phyloP scores from a whole-genome alignment of 53 echinoderm and acorn worm genomes.

The Arbacia lixula region DNA sequence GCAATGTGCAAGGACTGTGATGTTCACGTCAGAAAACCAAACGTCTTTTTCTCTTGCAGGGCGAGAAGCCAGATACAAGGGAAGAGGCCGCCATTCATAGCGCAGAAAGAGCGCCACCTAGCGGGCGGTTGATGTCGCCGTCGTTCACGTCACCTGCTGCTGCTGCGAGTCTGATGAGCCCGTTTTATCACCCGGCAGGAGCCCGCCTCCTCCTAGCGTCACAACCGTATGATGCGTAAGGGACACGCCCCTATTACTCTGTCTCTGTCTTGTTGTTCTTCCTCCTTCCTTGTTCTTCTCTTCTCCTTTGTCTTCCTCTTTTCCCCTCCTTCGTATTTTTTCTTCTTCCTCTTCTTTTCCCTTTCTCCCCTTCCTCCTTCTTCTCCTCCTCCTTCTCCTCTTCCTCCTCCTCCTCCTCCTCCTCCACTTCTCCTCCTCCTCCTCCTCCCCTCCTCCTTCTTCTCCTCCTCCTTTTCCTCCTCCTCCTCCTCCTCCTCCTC shows the following conservation, averaged over 20 bases:
- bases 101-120: slow-evolving; percentile 32
- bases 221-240: slow-evolving; percentile 34
- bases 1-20: too few species aligned
- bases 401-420: too few species aligned
- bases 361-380: too few species aligned
- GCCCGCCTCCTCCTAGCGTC: slow-evolving; percentile 36
- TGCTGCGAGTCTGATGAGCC: slow-evolving; percentile 22
- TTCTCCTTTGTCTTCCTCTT: too few species aligned
- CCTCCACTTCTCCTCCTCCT: neutral
- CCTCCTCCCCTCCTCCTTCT: neutral
- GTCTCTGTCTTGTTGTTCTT: too few species aligned
- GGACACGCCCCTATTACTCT: too few species aligned
- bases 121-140: slow-evolving; percentile 37
- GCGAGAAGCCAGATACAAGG: slow-evolving; percentile 4
- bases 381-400: neutral
- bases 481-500: neutral
- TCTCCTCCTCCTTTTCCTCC: neutral
- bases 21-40: too few species aligned
- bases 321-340: too few species aligned
- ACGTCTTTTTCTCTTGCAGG: neutral
- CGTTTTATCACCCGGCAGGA: slow-evolving; percentile 32
- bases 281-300: too few species aligned
- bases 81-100: slow-evolving; percentile 15
- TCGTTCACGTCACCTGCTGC: neutral
- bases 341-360: too few species aligned